These are phyloP conservation scores for Menidia menidia DNA, from an alignment of 2,797 vertebrate species.

Conservation along the genomic window DNA sequence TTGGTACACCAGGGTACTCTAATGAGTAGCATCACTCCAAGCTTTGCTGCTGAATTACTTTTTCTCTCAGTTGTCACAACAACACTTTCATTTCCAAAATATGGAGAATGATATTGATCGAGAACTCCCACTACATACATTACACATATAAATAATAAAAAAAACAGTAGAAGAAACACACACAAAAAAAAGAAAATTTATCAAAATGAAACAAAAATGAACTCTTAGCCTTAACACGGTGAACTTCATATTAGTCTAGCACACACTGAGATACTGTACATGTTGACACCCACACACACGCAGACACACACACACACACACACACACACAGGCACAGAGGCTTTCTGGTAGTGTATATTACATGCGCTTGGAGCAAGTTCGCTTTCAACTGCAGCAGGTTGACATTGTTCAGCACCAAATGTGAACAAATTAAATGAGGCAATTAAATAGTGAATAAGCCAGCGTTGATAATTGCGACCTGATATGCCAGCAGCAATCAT, in stretches of 20 bases:
- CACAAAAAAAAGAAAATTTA: background rate
- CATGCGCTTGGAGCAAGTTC: slow-evolving; percentile 81
- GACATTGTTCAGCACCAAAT: slow-evolving; percentile 83
- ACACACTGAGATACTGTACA: background rate
- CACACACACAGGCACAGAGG: slow-evolving; percentile 21
- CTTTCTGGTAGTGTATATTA: slow-evolving; percentile 53
- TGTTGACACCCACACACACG: slow-evolving; percentile 19
- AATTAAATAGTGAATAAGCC: slow-evolving; percentile 87
- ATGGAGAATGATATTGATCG: too few species aligned
- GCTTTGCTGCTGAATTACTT: too few species aligned
- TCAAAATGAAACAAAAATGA: background rate
- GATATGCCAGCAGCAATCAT: slow-evolving; percentile 83
- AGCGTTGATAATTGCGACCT: slow-evolving; percentile 82
- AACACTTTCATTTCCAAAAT: too few species aligned
- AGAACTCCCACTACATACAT: background rate
- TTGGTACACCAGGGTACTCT: too few species aligned
- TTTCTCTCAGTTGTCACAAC: background rate
- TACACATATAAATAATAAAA: background rate
- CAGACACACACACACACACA: slow-evolving; percentile 18
- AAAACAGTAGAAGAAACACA: background rate
- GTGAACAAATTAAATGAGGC: slow-evolving; percentile 88
- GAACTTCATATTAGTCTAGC: slow-evolving; percentile 2
- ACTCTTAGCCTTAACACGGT: background rate
- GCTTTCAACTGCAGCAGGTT: slow-evolving; percentile 82
- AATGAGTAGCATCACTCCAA: too few species aligned